Evolutionary conservation across 2,888 invertebrate genomes (phyloP), one percentile per base, ranked within the genome.

Genomic region (Leptarthrus brevirostris): DNA sequence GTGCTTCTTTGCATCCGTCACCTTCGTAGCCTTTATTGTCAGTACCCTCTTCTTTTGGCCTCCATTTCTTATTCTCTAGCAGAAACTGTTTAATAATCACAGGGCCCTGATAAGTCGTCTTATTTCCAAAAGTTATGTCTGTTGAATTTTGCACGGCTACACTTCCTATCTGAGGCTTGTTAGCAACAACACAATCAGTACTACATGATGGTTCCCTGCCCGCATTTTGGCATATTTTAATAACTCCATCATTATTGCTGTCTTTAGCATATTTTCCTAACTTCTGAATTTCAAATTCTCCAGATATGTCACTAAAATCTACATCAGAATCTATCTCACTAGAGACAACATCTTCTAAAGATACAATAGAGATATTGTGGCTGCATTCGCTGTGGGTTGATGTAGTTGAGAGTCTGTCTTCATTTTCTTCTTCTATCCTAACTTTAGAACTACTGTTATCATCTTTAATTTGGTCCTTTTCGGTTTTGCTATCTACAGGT

Each of bases 51-150:
- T 77, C 78, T 3, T 77, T 75, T 10, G 54, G 22, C 0, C 44
- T 70, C 26, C 71, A 76, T 6, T 76, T 74, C 44, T 81, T 81
- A 73, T 78, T 79, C 20, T 84, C 83, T 76, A 91, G 89, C 72
- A 92, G 86, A 77, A 92, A 87, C 81, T 92, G 92, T 81, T 92
- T 92, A 78, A 93, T 92, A 34, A 90, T 91, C 14, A 93, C 92
- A 54, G 92, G 92, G 4, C 93, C 93, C 80, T 92, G 90, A 80
- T 92, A 92, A 80, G 90, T 90, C 3, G 91, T 91, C 79, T 91
- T 92, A 79, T 92, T 91, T 0, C 93, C 93, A 78, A 93, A 89
- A 77, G 92, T 91, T 1, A 93, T 89, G 81, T 92, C 90, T 24
- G 88, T 88, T 0, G 92, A 92, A 79, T 91, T 89, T 30, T 86